Conservation (phyloP, 2,888 invertebrate genomes). For the Habroteleia sp. region DNA sequence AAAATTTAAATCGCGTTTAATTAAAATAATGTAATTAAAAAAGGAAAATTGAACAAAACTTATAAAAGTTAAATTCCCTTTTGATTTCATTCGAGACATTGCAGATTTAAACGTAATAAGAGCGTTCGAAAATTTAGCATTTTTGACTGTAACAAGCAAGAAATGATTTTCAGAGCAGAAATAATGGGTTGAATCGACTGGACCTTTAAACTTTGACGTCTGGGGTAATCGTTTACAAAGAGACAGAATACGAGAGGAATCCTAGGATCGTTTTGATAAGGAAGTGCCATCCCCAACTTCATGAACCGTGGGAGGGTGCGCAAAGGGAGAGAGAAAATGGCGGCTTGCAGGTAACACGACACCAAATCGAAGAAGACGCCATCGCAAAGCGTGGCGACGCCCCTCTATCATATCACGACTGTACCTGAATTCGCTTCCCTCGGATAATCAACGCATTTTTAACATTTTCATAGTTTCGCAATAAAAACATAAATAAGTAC, state of each 20-base stretch:
- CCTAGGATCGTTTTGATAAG: slow-evolving; percentile 72
- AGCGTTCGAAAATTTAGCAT: background rate
- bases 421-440: slow-evolving; percentile 50
- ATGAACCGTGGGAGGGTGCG: slow-evolving; percentile 64
- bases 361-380: slow-evolving; percentile 81
- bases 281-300: slow-evolving; percentile 65
- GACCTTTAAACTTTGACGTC: slow-evolving; percentile 42
- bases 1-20: too few relatives aligned
- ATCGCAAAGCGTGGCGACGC: slow-evolving; percentile 79
- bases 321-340: slow-evolving; percentile 78
- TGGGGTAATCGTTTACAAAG: slow-evolving; percentile 56
- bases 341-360: slow-evolving; percentile 78
- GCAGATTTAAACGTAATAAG: too few relatives aligned
- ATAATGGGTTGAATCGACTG: slow-evolving; percentile 12
- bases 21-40: too few relatives aligned
- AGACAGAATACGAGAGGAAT: slow-evolving; percentile 60
- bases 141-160: background rate
- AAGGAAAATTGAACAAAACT: too few relatives aligned
- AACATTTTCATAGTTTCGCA: too few relatives aligned
- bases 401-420: slow-evolving; percentile 74
- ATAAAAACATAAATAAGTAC: too few relatives aligned
- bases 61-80: too few relatives aligned
- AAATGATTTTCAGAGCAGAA: slow-evolving; percentile 13
- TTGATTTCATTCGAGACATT: too few relatives aligned
- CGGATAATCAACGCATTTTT: slow-evolving; percentile 44